Conservation (phyloP, 2,113 vertebrate genomes). For the Malurus elegans region DNA sequence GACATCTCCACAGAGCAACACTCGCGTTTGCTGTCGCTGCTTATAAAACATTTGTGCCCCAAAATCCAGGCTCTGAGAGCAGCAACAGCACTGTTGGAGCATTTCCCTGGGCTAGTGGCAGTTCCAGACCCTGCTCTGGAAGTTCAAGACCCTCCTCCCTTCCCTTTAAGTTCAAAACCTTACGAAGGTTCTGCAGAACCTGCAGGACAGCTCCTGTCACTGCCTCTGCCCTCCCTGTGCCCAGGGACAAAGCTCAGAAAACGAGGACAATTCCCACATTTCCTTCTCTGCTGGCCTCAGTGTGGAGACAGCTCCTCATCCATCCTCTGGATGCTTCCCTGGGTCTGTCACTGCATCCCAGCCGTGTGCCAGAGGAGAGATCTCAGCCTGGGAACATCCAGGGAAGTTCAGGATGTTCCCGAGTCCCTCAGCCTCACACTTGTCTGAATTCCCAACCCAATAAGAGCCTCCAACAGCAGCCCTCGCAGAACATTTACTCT, state of each 20-base stretch:
- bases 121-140: neutral
- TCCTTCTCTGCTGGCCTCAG: neutral
- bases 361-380: neutral
- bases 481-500: conserved; percentile 21
- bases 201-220: neutral
- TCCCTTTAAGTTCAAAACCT: neutral
- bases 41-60: neutral
- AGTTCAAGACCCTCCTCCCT: neutral
- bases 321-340: neutral
- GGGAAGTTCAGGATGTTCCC: neutral
- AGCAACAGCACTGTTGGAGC: neutral
- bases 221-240: neutral
- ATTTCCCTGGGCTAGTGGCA: neutral
- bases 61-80: neutral
- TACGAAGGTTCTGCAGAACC: neutral
- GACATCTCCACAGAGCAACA: neutral
- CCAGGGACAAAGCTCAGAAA: neutral
- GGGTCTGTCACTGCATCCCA: neutral
- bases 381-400: neutral
- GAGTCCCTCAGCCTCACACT: neutral
- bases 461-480: neutral
- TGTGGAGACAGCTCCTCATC: neutral
- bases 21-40: neutral
- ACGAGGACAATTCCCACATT: rapidly evolving
- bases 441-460: neutral